Evolutionary conservation across 2,113 vertebrate species (phyloP), one percentile per base, ranked within the genome.

Genomic region (Mustelus asterias): DNA sequence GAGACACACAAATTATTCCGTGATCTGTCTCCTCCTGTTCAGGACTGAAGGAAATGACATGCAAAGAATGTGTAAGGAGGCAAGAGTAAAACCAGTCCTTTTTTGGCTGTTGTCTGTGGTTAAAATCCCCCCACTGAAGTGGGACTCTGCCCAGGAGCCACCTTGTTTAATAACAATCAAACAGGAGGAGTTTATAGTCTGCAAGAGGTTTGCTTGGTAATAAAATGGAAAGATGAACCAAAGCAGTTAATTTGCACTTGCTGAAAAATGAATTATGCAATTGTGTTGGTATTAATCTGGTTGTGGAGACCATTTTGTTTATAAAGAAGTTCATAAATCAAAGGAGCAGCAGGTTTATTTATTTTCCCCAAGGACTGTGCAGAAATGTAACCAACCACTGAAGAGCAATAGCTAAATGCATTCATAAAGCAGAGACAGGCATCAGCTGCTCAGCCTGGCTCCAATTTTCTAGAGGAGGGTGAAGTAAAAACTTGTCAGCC

Each of bases 401-500:
- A 63, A 76, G 54, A 96, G 96, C 96, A 96, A 86, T 95, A 96
- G 96, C 90, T 72, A 97, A 95, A 96, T 89, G 86, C 96, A 86
- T 97, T 97, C 96, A 63, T 96, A 97, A 97, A 94, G 96, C 70
- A 18, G 10, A 97, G 96, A 96, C 96, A 96, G 96, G 95, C 94
- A 96, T 96, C 96, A 96, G 96, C 97, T 96, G 96, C 95, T 48
- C 96, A 90, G 95, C 96, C 95, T 96, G 96, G 95, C 96, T 96
- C 96, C 96, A 96, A 54, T 88, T 96, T 96, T 96, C 96, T 96
- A 78, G 95, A 54, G 96, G 96, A 97, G 97, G 96, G 97, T 97
- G 96, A 97, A 96, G 97, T 96, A 96, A 96, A 96, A 98, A 97
- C 96, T 97, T 97, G 97, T 97, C 97, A 97, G 96, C 96, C 97